Conservation (phyloP, 2,797 vertebrate species). For the Dipus sagitta region DNA sequence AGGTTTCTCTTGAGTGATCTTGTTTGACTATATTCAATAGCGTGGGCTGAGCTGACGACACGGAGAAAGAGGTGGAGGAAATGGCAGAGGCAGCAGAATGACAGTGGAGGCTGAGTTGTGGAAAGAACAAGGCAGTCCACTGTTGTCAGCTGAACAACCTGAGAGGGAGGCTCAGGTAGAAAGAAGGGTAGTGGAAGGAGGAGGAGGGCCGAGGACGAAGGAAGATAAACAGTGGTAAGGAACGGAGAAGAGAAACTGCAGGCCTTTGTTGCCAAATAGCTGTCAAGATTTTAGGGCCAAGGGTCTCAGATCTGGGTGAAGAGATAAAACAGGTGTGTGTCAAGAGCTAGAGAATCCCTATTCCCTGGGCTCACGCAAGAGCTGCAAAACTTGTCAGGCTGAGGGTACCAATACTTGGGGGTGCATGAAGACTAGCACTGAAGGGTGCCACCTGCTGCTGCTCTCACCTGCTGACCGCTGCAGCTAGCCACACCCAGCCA, state of each 20-base stretch:
- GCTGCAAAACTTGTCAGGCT: neutral
- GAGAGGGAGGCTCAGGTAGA: no score
- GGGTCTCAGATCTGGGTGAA: neutral
- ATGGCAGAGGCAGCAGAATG: accelerated
- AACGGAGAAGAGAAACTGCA: neutral
- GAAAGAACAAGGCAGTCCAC: neutral
- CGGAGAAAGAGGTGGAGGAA: neutral
- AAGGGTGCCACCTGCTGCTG: neutral
- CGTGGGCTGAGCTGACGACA: neutral
- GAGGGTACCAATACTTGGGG: neutral
- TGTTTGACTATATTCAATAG: neutral
- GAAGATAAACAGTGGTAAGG: neutral
- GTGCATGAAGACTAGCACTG: neutral
- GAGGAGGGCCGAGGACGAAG: neutral
- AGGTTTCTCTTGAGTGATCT: neutral
- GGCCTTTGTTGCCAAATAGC: neutral
- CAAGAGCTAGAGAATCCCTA: no score
- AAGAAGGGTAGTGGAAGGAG: neutral
- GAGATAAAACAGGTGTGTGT: neutral
- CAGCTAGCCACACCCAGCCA: neutral
- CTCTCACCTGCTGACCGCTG: neutral
- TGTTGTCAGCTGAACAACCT: neutral
- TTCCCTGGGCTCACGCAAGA: neutral
- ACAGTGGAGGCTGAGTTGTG: neutral
- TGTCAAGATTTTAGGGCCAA: neutral